phyloP scores from a whole-genome alignment of 2,113 vertebrate genomes.

The Hylia prasina region DNA sequence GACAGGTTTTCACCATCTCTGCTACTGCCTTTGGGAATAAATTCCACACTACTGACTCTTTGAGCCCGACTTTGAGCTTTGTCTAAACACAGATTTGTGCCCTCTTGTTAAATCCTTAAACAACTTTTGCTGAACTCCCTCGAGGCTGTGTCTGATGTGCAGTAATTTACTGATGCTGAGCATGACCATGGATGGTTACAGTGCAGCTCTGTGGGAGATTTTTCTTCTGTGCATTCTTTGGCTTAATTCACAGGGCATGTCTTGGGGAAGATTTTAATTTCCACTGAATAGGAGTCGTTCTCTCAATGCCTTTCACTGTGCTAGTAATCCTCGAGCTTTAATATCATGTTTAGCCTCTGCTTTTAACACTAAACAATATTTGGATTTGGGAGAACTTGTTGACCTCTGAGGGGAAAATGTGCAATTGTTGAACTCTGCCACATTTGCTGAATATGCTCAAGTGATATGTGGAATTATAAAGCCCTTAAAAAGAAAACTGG shows the following conservation, averaged over 20 bases:
- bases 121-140: not conserved
- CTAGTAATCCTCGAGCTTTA: not conserved
- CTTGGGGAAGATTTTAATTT: constrained; percentile 8
- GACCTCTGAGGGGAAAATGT: not conserved
- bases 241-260: not conserved
- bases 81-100: not conserved
- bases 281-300: not conserved
- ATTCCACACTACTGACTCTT: not conserved
- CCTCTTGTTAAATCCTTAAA: not conserved
- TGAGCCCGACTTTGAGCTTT: not conserved
- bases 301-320: not conserved
- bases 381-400: not conserved
- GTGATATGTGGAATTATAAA: not conserved
- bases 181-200: constrained; percentile 14
- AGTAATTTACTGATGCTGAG: not conserved
- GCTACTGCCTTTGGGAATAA: not conserved
- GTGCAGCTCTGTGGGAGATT: not conserved
- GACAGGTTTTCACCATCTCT: not conserved
- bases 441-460: not conserved
- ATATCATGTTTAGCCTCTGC: not conserved
- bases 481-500: not conserved
- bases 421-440: not conserved
- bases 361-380: not conserved
- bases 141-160: not conserved
- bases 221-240: not conserved